Percentiles rank a stretch among this genome's conserved stretches.
These are phyloP conservation scores for Tribolium madens DNA, from an alignment of 1,140 invertebrate genomes.

Conservation along the genomic window DNA sequence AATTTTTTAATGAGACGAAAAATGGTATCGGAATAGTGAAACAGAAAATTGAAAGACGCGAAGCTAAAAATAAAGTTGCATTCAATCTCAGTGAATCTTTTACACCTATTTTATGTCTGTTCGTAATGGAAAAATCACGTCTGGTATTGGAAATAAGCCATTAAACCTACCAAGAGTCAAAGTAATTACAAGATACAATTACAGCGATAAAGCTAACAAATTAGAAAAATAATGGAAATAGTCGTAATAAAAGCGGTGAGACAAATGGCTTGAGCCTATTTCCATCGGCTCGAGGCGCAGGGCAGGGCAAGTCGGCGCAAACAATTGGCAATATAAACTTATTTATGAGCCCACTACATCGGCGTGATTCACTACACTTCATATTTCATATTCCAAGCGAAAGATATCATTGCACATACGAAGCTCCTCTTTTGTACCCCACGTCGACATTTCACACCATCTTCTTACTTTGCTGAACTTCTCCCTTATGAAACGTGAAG, in stretches of 20 bases:
- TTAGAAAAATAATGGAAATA: conserved; percentile 45
- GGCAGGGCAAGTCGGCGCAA: conserved; percentile 39
- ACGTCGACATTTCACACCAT: conserved; percentile 10
- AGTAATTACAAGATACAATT: conserved; percentile 49
- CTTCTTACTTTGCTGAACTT: background rate
- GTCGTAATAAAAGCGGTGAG: conserved; percentile 47
- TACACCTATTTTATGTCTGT: background rate
- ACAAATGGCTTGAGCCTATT: conserved; percentile 44
- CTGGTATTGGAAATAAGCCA: conserved; percentile 22
- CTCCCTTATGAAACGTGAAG: conserved; percentile 8
- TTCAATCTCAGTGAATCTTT: too few species aligned
- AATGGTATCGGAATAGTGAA: background rate
- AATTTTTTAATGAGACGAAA: background rate
- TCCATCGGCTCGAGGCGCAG: conserved; percentile 29
- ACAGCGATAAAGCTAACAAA: conserved; percentile 41
- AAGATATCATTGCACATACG: conserved; percentile 46
- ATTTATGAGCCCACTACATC: conserved; percentile 47
- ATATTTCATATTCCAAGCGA: conserved; percentile 47
- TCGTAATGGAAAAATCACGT: background rate
- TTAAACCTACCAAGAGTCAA: conserved; percentile 23
- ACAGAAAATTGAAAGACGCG: too few species aligned
- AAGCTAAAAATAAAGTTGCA: too few species aligned
- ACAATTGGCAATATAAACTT: conserved; percentile 49
- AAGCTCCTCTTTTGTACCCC: conserved; percentile 11
- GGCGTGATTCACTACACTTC: conserved; percentile 49